Evolutionary conservation across 2,888 invertebrate species (phyloP), one percentile per base, ranked within the genome.

Genomic region (Mycogona germanica): DNA sequence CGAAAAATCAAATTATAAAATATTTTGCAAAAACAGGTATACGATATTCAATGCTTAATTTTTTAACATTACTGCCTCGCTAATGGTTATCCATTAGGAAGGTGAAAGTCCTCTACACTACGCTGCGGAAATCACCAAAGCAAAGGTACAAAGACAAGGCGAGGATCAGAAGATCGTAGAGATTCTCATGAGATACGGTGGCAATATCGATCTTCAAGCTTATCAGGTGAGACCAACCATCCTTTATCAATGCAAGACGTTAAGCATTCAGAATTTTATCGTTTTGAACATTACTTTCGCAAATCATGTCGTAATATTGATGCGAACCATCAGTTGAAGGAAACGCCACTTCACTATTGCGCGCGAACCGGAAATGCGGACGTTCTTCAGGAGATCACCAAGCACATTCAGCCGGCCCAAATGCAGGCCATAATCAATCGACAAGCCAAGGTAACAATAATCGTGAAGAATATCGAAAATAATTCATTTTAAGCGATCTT

Each of bases 281-380:
- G n/a, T n/a, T n/a, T n/a, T n/a, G n/a, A n/a, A n/a, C n/a, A n/a
- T n/a, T n/a, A n/a, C n/a, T n/a, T n/a, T n/a, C n/a, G n/a, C n/a
- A n/a, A n/a, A n/a, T n/a, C n/a, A n/a, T n/a, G n/a, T n/a, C n/a
- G n/a, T n/a, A n/a, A n/a, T n/a, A n/a, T n/a, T n/a, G n/a, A n/a
- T n/a, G n/a, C n/a, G n/a, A n/a, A n/a, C 30, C 28, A 60, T 4
- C 79, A 84, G 71, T 84, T 84, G 17, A 79, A 84, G 62, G 97
- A 98, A 73, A 92, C 96, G 0, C 89, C 92, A 1, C 87, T 98
- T 65, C 98, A 98, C 68, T 87, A 91, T 67, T 88, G 92, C 64
- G 93, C 97, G 1, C 76, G 87, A 21, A 87, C 91, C 4, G 98
- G 98, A 19, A 96, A 95, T 71, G 93, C 93, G 66, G 92, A 93